These are phyloP conservation scores for Calliphora vicina DNA, from an alignment of 1,140 invertebrate genomes.

Conservation along the genomic window DNA sequence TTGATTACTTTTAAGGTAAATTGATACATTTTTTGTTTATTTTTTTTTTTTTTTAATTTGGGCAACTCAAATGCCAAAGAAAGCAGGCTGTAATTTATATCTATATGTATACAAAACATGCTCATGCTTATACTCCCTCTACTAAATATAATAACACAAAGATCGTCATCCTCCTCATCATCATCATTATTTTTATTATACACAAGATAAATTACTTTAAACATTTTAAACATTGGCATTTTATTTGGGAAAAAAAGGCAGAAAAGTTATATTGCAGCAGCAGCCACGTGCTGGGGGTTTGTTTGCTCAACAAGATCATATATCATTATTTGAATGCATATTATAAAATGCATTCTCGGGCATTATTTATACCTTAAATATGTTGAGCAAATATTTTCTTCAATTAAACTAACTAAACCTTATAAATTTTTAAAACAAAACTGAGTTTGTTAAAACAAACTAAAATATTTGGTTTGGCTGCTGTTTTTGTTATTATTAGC, in stretches of 20 bases:
- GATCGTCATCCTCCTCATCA: neutral
- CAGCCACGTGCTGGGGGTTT: conserved; percentile 14
- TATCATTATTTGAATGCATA: neutral
- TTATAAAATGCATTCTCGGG: neutral
- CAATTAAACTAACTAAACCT: neutral
- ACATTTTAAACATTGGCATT: neutral
- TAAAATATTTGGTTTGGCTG: neutral
- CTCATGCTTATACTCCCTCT: neutral
- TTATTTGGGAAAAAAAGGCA: neutral
- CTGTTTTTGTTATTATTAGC: neutral
- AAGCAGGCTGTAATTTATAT: conserved; percentile 16
- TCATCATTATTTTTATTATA: neutral
- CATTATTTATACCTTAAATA: neutral
- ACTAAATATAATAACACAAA: neutral
- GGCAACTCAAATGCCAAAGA: neutral
- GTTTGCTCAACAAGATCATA: conserved; percentile 21
- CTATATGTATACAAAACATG: neutral
- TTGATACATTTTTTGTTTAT: conserved; percentile 24
- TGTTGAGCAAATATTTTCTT: no score
- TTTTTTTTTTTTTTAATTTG: no score
- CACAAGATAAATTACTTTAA: conserved; percentile 20
- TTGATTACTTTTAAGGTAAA: conserved; percentile 11
- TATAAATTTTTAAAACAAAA: no score
- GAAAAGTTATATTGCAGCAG: no score
- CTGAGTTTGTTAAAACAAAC: neutral